A percentile compares a stretch with the other conserved stretches of the same genome.
phyloP scores from a whole-genome alignment of 2,797 vertebrate genomes.

The Xenops minutus region DNA sequence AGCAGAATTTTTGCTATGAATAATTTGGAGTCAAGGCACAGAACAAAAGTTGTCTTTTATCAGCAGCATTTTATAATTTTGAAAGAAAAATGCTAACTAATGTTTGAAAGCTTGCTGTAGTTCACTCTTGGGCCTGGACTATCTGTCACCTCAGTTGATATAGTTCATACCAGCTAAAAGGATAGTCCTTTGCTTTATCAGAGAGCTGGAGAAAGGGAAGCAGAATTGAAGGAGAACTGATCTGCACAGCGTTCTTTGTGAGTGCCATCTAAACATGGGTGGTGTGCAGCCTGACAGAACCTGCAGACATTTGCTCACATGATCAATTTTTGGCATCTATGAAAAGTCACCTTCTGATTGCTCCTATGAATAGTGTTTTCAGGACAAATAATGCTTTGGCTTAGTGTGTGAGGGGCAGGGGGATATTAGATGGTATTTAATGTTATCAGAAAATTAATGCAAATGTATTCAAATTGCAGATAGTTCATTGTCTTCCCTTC shows the following conservation, averaged over 20 bases:
- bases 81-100: neutral
- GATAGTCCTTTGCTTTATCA: neutral
- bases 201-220: neutral
- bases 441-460: neutral
- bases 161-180: neutral
- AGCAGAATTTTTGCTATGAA: neutral
- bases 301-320: neutral
- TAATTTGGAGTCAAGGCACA: neutral
- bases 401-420: neutral
- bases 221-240: neutral
- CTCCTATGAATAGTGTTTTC: neutral
- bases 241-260: neutral
- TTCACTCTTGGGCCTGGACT: neutral
- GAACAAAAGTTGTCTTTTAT: neutral
- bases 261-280: neutral
- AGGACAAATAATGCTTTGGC: neutral
- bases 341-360: neutral
- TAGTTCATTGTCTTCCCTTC: neutral
- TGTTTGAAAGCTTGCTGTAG: neutral
- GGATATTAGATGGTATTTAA: neutral
- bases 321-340: neutral
- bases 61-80: neutral
- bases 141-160: neutral
- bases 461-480: slow-evolving; percentile 23
- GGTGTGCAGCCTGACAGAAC: neutral